phyloP scores from a whole-genome alignment of 2,888 invertebrate genomes.

The Sialis fuliginosa region DNA sequence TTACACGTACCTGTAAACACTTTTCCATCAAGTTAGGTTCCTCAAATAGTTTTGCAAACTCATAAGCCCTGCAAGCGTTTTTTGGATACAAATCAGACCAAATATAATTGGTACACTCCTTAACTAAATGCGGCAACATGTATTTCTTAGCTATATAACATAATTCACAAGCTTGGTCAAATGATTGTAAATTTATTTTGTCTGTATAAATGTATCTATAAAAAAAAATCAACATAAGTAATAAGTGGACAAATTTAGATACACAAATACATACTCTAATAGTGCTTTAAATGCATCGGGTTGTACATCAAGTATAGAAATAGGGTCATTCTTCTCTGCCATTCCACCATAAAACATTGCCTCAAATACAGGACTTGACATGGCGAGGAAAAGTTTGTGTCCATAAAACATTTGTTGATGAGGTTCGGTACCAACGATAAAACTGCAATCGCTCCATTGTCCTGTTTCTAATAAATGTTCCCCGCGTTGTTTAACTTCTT shows the following conservation, averaged over 20 bases:
- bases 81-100: constrained; percentile 65
- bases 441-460: constrained; percentile 71
- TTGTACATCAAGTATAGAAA: constrained; percentile 67
- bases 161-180: constrained; percentile 72
- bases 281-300: constrained; percentile 72
- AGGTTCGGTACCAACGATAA: constrained; percentile 62
- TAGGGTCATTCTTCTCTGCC: constrained; percentile 57
- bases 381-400: constrained; percentile 65
- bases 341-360: constrained; percentile 77
- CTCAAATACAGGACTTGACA: constrained; percentile 78
- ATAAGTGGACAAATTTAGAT: background rate
- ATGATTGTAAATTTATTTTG: constrained; percentile 58
- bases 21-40: constrained; percentile 66
- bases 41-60: constrained; percentile 72
- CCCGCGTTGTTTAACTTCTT: constrained; percentile 53
- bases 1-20: constrained; percentile 44
- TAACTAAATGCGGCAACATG: constrained; percentile 66
- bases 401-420: constrained; percentile 55
- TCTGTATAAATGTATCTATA: constrained; percentile 68
- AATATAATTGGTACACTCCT: constrained; percentile 67
- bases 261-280: constrained; percentile 37
- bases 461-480: constrained; percentile 58
- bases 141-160: constrained; percentile 82
- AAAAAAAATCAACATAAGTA: constrained; percentile 9
- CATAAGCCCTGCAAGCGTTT: constrained; percentile 71